Conservation (phyloP, 2,797 vertebrate species). For the Silurus lanzhouensis region DNA sequence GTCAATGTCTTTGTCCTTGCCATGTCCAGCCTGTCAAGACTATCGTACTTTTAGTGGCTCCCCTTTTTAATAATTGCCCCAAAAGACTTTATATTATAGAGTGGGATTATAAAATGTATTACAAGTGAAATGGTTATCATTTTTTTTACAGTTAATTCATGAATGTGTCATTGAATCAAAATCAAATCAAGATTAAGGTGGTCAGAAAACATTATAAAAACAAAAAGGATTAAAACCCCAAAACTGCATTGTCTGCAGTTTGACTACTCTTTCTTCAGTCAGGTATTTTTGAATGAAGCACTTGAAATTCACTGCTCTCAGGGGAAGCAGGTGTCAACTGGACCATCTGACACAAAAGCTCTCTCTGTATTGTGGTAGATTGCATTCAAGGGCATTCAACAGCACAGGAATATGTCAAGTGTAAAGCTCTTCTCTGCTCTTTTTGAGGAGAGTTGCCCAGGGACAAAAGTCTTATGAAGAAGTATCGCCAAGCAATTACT, state of each 20-base stretch:
- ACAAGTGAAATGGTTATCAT: neutral
- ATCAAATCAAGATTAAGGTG: neutral
- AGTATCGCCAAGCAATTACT: neutral
- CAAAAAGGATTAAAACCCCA: constrained; percentile 8
- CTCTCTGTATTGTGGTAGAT: constrained; percentile 44
- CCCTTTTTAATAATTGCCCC: constrained; percentile 65
- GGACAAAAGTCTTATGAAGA: neutral
- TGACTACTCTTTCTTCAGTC: constrained; percentile 38
- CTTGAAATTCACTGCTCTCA: constrained; percentile 49
- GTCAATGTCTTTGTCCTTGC: constrained; percentile 67
- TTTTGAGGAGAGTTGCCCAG: constrained; percentile 19
- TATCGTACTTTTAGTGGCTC: constrained; percentile 73
- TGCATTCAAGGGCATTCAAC: constrained; percentile 48
- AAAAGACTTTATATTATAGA: constrained; percentile 69
- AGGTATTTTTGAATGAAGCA: constrained; percentile 48
- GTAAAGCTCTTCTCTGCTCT: constrained; percentile 39
- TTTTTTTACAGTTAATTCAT: neutral
- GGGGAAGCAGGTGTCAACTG: constrained; percentile 55
- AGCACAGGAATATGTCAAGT: constrained; percentile 38
- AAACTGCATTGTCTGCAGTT: constrained; percentile 2
- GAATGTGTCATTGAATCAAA: neutral
- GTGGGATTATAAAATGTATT: constrained; percentile 54
- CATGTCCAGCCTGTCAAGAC: constrained; percentile 69
- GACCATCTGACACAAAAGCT: constrained; percentile 29
- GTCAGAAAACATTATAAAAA: neutral